A percentile compares a stretch with the other conserved stretches of the same genome.
Evolutionary conservation across 2,797 vertebrate genomes (phyloP).

Genomic region (Pipistrellus nathusii): DNA sequence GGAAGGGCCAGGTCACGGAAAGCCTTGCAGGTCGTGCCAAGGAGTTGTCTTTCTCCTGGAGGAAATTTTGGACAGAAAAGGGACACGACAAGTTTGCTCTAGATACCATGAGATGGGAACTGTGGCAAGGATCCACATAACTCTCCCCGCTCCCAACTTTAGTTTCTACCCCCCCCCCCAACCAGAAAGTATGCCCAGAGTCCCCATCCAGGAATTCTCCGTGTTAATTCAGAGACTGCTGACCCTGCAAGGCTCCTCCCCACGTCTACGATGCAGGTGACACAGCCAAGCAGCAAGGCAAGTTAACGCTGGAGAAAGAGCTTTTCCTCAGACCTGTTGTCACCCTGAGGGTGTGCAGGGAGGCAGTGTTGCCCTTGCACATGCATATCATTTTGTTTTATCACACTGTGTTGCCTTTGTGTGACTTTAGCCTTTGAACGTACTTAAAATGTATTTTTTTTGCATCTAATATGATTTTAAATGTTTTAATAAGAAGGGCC

Average conservation of each 20-base stretch:
- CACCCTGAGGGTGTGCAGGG: neutral
- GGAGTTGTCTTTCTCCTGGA: neutral
- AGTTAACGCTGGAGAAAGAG: no score
- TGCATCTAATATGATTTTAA: neutral
- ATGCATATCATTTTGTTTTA: neutral
- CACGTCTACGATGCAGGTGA: fast-evolving
- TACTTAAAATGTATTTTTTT: constrained; percentile 9
- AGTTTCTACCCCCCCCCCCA: neutral
- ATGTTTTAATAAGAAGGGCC: neutral
- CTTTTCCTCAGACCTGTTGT: neutral
- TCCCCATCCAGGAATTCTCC: neutral
- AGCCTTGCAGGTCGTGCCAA: neutral
- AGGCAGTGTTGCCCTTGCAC: neutral
- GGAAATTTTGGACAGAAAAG: neutral
- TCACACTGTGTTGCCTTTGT: neutral
- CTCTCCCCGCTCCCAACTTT: neutral
- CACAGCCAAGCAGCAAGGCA: neutral
- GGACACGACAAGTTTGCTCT: neutral
- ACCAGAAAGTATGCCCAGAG: neutral
- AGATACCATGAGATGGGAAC: neutral
- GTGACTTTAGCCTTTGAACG: neutral
- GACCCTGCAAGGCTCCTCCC: neutral
- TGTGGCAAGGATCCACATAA: neutral
- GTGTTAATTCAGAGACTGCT: neutral
- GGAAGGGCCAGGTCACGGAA: neutral